Evolutionary conservation across 2,888 invertebrate genomes (phyloP), one percentile per base, ranked within the genome.

Genomic region (Orthosia gothica): DNA sequence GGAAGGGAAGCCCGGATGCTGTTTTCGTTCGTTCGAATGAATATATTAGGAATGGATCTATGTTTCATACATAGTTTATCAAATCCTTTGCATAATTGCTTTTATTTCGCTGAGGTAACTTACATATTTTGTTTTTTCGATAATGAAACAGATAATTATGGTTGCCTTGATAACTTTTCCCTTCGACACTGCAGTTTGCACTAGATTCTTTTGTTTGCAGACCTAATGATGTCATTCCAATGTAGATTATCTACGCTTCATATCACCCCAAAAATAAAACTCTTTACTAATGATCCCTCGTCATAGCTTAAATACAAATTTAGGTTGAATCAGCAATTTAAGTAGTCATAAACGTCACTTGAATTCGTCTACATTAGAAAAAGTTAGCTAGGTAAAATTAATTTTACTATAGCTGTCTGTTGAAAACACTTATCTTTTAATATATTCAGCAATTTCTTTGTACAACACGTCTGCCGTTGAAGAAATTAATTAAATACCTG

Each of bases 391-490:
- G 13, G 13, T 65, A 54, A 40, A 67, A 59, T 58, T 75, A 23
- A 58, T 67, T 67, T 54, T 40, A 26, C 55, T 26, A 55, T 26
- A 40, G 7, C 49, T 9, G 26, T 54, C 59, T 54, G 68, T 54
- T 52, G n/a, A 54, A 66, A 75, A 69, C 47, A 76, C 16, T 52
- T 59, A 47, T 45, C 18, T 75, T 26, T 58, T 67, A 74, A 75
- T 58, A 47, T 59, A 74, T 76, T 59, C 58, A 68, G 50, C 11
- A 68, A 40, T 76, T 76, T 74, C 32, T 59, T 58, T 32, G 11
- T 58, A n/a, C 23, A 45, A 69, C 15, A 45, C 50, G 26, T 58
- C 50, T 59, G 13, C 58, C 13, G n/a, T 16, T 13, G 47, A 40
- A 47, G 32, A 54, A 47, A 59, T 52, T 49, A 68, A 54, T 47